These are phyloP conservation scores for Helleia helle DNA, from an alignment of 2,888 invertebrate species.

Conservation along the genomic window DNA sequence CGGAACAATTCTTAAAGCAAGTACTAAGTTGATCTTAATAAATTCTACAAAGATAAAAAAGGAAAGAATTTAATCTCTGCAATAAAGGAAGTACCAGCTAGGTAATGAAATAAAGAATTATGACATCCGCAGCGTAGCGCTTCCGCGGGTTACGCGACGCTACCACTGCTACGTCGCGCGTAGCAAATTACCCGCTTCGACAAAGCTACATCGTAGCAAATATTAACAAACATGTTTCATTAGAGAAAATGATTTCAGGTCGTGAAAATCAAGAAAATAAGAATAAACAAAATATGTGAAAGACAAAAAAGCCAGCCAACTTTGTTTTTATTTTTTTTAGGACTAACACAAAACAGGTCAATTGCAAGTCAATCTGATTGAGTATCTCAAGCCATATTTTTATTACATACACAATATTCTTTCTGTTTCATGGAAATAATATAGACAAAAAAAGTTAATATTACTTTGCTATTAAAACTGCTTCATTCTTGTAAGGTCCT, in stretches of 20 bases:
- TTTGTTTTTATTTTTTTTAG: no score
- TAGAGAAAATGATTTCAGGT: not conserved
- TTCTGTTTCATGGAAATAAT: no score
- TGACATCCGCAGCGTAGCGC: conserved; percentile 20
- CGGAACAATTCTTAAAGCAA: conserved; percentile 10
- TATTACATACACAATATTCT: no score
- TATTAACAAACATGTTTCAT: not conserved
- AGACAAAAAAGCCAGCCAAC: not conserved
- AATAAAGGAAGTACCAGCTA: conserved; percentile 20
- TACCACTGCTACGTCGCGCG: conserved; percentile 8
- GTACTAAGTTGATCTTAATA: conserved; percentile 18
- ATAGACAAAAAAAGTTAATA: no score
- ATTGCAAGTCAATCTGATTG: no score
- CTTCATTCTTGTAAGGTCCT: no score
- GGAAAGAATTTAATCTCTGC: conserved; percentile 12
- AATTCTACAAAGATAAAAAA: conserved; percentile 9
- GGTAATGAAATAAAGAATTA: conserved; percentile 24
- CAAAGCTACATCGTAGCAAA: not conserved
- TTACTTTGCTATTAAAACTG: no score
- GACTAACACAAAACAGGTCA: no score
- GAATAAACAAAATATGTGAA: no score
- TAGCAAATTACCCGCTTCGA: not conserved
- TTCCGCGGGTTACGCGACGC: conserved; percentile 14
- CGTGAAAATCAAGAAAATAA: no score
- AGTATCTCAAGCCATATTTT: no score